Percentiles rank a stretch among this genome's conserved stretches.
Evolutionary conservation across 2,113 vertebrate genomes (phyloP).

Genomic region (Dicaeum eximium): DNA sequence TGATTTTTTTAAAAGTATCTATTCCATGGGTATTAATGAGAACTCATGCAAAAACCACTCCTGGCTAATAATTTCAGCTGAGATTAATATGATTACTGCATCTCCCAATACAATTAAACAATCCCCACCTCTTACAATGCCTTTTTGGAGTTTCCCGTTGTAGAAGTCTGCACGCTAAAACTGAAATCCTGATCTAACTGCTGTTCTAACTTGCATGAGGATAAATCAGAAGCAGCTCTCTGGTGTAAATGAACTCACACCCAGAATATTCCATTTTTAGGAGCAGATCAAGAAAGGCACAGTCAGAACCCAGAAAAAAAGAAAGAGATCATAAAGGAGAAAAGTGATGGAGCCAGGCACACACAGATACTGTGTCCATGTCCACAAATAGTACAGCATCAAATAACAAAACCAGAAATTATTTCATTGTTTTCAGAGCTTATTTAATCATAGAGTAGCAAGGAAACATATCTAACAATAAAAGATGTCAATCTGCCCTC

Average conservation of each 20-base stretch:
- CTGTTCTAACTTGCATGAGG: not conserved
- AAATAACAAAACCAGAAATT: slow-evolving; percentile 23
- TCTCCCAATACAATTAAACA: not conserved
- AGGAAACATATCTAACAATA: slow-evolving; percentile 4
- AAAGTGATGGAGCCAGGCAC: not conserved
- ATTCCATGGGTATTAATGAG: not conserved
- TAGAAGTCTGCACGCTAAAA: not conserved
- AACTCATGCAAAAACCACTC: not conserved
- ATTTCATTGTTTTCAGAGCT: not conserved
- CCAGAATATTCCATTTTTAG: not conserved
- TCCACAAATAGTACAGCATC: not conserved
- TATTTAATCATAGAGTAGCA: not conserved
- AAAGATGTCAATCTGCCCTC: not conserved
- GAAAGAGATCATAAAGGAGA: not conserved
- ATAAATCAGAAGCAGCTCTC: not conserved
- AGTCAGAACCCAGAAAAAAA: not conserved
- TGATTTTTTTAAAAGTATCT: not conserved
- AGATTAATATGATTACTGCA: not conserved
- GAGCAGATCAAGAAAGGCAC: not conserved
- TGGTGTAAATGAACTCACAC: not conserved
- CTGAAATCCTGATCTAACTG: not conserved
- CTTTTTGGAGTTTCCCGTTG: not conserved
- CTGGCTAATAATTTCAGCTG: not conserved
- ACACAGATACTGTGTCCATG: not conserved
- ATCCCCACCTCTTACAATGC: not conserved